These are phyloP conservation scores for Danionella cerebrum DNA, from an alignment of 2,113 vertebrate genomes.

Conservation along the genomic window DNA sequence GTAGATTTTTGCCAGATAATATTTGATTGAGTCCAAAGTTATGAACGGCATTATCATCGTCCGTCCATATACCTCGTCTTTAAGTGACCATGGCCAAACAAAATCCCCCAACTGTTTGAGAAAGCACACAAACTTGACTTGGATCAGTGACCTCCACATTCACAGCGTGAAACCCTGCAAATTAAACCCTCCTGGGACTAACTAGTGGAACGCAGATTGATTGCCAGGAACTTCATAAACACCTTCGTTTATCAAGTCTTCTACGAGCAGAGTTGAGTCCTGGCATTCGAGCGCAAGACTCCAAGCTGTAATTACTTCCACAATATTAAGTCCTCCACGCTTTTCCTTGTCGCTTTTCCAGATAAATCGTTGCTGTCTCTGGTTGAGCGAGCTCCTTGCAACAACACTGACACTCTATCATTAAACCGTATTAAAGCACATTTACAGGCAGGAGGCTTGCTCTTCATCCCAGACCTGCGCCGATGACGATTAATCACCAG, in stretches of 20 bases:
- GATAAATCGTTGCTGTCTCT: conserved; percentile 27
- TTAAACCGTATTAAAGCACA: conserved; percentile 55
- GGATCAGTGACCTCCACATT: conserved; percentile 3
- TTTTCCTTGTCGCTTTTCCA: conserved; percentile 29
- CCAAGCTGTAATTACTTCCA: conserved; percentile 48
- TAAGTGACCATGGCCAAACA: no score
- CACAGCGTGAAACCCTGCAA: not conserved
- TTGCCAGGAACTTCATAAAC: conserved; percentile 43
- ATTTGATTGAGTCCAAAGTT: no score
- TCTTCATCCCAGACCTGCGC: conserved; percentile 45
- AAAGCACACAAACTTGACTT: no score
- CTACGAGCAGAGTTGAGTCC: not conserved
- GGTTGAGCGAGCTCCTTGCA: conserved; percentile 40
- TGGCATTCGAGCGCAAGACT: conserved; percentile 3
- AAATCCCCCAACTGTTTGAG: no score
- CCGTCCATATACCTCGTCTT: no score
- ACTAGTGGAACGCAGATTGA: conserved; percentile 41
- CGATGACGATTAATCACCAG: conserved; percentile 54
- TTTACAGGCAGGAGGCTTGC: conserved; percentile 48
- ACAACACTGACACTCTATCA: conserved; percentile 54
- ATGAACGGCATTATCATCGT: no score
- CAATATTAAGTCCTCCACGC: conserved; percentile 38
- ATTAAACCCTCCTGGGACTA: conserved; percentile 34
- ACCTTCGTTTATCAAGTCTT: conserved; percentile 50
- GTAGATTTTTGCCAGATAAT: no score